Base-by-base conservation (phyloP, 2,797 vertebrate species). In the Poliocrania exsul region DNA sequence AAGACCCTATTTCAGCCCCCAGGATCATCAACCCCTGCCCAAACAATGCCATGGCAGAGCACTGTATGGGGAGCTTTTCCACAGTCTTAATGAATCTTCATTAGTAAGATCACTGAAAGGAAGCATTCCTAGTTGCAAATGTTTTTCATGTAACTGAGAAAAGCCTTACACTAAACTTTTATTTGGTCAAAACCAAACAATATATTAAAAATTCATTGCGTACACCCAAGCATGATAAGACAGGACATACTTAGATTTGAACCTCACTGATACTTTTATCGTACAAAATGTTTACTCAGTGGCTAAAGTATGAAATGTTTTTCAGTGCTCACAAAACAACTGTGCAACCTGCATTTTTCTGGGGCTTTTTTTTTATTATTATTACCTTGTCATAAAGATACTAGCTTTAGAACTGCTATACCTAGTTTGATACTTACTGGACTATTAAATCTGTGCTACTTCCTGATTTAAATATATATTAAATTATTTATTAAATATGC, bases 401-500 rank as follows among this genome's bases (percentile, higher is more conserved):
- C 88, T 92, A 72, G 42, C 88, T 97, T 97, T 81, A 92, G 82
- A 95, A 90, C 81, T 85, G 31, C 56, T 92, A 62, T 86, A 60
- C 58, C n/a, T 93, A 90, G 71, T 97, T 92, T 93, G 69, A 65
- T 94, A 92, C 75, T 92, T 95, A 88, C 56, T 92, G 70, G 71
- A 74, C 67, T 96, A 89, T 92, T 97, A 96, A 95, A 96, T 86
- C 92, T 92, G 66, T 71, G 79, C 49, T 54, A 88, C 29, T 90
- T 90, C 84, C 91, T 91, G 83, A 70, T 16, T 89, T 95, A 91
- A 82, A 44, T 44, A 53, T 31, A 53, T 53, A 31, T 53, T 53
- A 53, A 31, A 53, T 29, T 51, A 51, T 18, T 18, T 51, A 51
- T 51, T 85, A 94, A 94, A 86, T 83, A 81, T 57, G 49, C 3